Percentiles rank a stretch among this genome's conserved stretches.
Conservation (phyloP, 2,113 vertebrate genomes). For the Stictonetta naevosa region DNA sequence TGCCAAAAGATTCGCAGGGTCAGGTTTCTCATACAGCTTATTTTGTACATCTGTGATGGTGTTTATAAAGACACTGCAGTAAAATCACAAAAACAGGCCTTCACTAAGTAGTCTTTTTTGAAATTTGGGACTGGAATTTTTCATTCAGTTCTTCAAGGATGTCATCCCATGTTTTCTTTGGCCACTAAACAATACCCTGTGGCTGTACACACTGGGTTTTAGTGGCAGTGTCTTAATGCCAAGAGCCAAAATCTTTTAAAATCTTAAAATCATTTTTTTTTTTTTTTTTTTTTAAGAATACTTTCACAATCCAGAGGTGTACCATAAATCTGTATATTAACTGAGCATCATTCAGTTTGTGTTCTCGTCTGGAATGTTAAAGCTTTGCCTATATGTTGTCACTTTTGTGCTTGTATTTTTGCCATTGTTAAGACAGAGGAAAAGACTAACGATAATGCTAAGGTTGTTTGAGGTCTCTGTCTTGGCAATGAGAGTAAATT, state of each 20-base stretch:
- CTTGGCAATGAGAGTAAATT: slow-evolving; percentile 26
- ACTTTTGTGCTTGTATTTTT: slow-evolving; percentile 17
- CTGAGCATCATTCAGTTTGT: neutral
- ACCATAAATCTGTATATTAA: neutral
- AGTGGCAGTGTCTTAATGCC: neutral
- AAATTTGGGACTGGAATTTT: neutral
- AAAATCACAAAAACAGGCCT: neutral
- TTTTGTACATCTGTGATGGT: neutral
- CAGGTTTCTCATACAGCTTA: neutral
- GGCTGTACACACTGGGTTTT: neutral
- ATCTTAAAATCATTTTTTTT: too few relatives aligned
- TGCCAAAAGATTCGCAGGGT: slow-evolving; percentile 30
- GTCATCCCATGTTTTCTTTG: neutral
- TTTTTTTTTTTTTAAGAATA: neutral
- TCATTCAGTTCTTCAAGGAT: neutral
- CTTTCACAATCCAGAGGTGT: neutral
- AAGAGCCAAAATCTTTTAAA: neutral
- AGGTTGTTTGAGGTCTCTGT: slow-evolving; percentile 19
- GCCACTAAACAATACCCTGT: neutral
- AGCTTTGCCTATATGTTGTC: slow-evolving; percentile 9
- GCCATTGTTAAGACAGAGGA: slow-evolving; percentile 39
- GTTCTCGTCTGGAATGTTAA: slow-evolving; percentile 15
- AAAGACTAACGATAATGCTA: slow-evolving; percentile 26
- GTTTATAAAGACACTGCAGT: neutral
- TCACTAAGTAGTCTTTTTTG: neutral